Percentiles rank a stretch among this genome's conserved stretches.
Conservation (phyloP, 30 jellyfish, hydroid and myxozoan species). For the Nemopilema nomurai region DNA sequence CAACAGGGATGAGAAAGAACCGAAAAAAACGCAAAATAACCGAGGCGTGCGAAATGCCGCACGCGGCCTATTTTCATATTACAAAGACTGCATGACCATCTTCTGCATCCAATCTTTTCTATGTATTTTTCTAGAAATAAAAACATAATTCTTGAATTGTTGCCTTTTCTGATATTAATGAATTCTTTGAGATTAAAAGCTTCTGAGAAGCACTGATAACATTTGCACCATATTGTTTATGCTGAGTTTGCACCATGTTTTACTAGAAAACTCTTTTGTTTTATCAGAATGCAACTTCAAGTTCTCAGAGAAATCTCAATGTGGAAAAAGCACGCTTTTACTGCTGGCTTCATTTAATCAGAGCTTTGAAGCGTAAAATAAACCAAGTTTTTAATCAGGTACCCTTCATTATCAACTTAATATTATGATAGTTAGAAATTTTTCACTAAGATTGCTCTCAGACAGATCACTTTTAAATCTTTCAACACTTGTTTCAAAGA, state of each 20-base stretch:
- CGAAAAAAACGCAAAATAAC: too few species aligned
- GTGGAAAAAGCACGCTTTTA: constrained; percentile 82
- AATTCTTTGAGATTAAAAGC: too few species aligned
- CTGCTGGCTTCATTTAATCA: constrained; percentile 83
- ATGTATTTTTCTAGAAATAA: background rate
- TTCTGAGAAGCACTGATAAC: too few species aligned
- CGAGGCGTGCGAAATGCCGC: too few species aligned
- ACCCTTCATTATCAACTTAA: background rate
- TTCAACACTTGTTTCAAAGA: too few species aligned
- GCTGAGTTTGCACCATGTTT: too few species aligned
- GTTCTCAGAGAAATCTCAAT: constrained; percentile 38
- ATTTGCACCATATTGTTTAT: too few species aligned
- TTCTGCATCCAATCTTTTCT: background rate
- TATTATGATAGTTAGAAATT: background rate
- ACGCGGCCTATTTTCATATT: too few species aligned
- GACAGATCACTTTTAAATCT: too few species aligned
- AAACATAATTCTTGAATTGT: background rate
- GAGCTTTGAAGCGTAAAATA: constrained; percentile 40
- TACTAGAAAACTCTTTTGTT: too few species aligned
- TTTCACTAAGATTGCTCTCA: background rate
- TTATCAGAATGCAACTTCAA: constrained; percentile 40
- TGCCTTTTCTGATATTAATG: background rate
- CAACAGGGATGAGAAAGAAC: too few species aligned
- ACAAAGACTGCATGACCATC: background rate
- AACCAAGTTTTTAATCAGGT: constrained; percentile 77